Evolutionary conservation across 53 echinoderm and acorn worm genomes (phyloP).

Genomic region (Zoroaster sp.): DNA sequence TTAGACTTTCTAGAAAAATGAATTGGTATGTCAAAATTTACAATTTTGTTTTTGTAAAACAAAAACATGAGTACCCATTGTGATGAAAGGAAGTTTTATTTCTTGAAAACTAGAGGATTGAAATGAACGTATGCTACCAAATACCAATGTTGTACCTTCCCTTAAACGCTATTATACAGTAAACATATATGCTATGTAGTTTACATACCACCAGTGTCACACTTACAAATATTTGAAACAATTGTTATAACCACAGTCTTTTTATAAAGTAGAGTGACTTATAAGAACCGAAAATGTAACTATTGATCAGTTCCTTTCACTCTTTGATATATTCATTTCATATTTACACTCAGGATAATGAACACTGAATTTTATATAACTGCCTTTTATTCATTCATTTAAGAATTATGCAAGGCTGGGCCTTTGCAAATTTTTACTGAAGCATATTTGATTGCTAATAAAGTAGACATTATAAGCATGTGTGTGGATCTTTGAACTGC

Average conservation of each 20-base stretch:
- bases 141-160: not conserved
- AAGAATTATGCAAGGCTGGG: constrained; percentile 34
- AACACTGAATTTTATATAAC: constrained; percentile 23
- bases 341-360: constrained; percentile 45
- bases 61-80: too few relatives aligned
- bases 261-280: not conserved
- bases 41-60: too few relatives aligned
- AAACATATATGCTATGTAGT: too few relatives aligned
- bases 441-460: not conserved
- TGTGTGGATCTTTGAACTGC: not conserved
- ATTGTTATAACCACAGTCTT: constrained; percentile 7
- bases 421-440: constrained; percentile 36
- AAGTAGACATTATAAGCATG: not conserved
- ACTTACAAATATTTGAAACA: constrained; percentile 9
- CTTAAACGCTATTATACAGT: not conserved
- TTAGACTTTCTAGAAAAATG: too few relatives aligned
- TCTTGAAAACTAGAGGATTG: too few relatives aligned
- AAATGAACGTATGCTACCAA: too few relatives aligned
- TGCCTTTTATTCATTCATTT: constrained; percentile 37
- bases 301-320: not conserved
- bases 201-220: too few relatives aligned
- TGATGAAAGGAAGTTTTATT: too few relatives aligned
- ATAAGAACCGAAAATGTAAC: not conserved
- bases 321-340: not conserved
- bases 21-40: too few relatives aligned